phyloP scores from a whole-genome alignment of 2,113 vertebrate genomes.

The Sardina pilchardus region DNA sequence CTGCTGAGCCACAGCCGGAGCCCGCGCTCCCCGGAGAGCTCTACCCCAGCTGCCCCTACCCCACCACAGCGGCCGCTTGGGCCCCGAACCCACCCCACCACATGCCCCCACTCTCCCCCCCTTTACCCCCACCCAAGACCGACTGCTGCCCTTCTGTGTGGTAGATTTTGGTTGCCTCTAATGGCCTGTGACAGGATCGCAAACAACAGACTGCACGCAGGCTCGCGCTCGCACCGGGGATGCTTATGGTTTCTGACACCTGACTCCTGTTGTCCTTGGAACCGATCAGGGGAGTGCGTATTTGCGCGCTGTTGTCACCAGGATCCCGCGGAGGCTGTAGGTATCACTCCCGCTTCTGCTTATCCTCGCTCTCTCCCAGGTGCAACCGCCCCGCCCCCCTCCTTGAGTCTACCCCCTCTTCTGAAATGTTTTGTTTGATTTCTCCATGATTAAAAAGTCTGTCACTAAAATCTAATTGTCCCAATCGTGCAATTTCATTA shows the following conservation, averaged over 20 bases:
- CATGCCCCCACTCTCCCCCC: too few species aligned
- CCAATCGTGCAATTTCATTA: conserved; percentile 57
- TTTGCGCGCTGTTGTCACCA: conserved; percentile 54
- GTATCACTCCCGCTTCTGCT: neutral
- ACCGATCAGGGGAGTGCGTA: conserved; percentile 57
- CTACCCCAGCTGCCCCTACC: conserved; percentile 23
- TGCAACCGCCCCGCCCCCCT: neutral
- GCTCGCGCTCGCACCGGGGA: conserved; percentile 36
- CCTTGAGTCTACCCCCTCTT: neutral
- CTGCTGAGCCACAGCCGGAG: neutral
- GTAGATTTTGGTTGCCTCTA: conserved; percentile 51
- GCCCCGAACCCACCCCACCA: conserved; percentile 40
- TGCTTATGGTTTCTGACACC: conserved; percentile 63
- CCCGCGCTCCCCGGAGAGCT: neutral
- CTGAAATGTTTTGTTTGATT: conserved; percentile 41
- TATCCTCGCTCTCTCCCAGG: neutral
- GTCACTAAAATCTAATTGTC: conserved; percentile 57
- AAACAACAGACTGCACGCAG: conserved; percentile 55
- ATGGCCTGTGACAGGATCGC: conserved; percentile 58
- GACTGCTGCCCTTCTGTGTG: conserved; percentile 46
- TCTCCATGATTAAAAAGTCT: conserved; percentile 42
- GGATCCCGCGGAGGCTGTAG: conserved; percentile 37
- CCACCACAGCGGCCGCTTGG: neutral
- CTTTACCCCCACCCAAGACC: conserved; percentile 38
- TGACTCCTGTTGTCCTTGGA: conserved; percentile 54